Evolutionary conservation across 2,888 invertebrate genomes (phyloP), one percentile per base, ranked within the genome.

Genomic region (Micoletzkya japonica): DNA sequence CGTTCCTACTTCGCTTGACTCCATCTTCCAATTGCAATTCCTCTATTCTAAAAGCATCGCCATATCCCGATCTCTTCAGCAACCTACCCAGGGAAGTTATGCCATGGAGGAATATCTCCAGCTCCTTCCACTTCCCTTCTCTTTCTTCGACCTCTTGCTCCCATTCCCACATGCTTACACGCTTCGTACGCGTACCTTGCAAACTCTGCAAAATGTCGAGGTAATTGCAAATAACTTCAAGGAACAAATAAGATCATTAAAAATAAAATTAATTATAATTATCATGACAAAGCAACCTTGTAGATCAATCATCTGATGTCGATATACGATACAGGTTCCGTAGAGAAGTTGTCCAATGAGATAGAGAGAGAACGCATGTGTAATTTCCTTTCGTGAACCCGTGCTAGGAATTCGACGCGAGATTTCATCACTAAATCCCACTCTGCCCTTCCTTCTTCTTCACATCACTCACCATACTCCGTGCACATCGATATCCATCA

Each of bases 281-380:
- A 17, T 39, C 7, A 6, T 39, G 39, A 39, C 7, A 39, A 39
- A 10, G 39, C 17, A 39, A 61, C 61, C 61, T n/a, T 61, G 49
- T n/a, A 64, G 52, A 24, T 64, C 20, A 24, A 26, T 24, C 26
- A 64, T 28, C 37, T 64, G 64, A 20, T 36, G 20, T 4, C 37
- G 64, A 14, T 52, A 49, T 6, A 64, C 64, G 14, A 64, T 52
- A 26, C 64, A 64, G n/a, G 64, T 64, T 52, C 64, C 64, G 26
- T 52, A 64, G 26, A 64, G 50, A 52, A 64, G 64, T 17, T 64
- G 64, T 26, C 50, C 24, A 6, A 64, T 52, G 10, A 64, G 52
- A 52, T 36, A 36, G n/a, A 64, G 64, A 1, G 64, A 64, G 36
- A 64, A 64, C 24, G 26, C 26, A 10, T 44, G 10, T 17, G 10